phyloP scores from a whole-genome alignment of 2,888 invertebrate species.

The Mythimna vitellina region DNA sequence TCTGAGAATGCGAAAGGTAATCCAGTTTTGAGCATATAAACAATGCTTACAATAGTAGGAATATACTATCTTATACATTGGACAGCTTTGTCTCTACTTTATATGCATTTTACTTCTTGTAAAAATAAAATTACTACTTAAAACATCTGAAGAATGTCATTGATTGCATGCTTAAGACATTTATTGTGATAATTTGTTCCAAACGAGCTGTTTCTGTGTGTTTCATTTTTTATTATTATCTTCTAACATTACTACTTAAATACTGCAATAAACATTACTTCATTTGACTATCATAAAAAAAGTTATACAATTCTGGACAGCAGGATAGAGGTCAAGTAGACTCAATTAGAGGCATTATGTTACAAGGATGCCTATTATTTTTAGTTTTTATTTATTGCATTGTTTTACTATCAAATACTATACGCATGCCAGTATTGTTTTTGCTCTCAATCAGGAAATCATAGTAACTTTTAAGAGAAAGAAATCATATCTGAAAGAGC shows the following conservation, averaged over 20 bases:
- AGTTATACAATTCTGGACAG: constrained; percentile 23
- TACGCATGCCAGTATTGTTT: neutral
- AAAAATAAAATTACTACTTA: neutral
- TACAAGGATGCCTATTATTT: constrained; percentile 1
- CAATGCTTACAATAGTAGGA: neutral
- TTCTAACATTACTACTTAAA: neutral
- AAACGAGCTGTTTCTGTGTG: constrained; percentile 8
- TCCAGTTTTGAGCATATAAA: neutral
- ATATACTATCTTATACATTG: neutral
- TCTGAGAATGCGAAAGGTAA: constrained; percentile 72
- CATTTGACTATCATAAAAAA: constrained; percentile 29
- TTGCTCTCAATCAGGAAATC: neutral
- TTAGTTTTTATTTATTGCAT: neutral
- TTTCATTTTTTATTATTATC: constrained; percentile 19
- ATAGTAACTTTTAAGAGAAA: neutral
- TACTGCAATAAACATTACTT: constrained; percentile 10
- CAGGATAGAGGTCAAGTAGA: constrained; percentile 30
- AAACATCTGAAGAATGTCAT: constrained; percentile 30
- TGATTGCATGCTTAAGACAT: constrained; percentile 33
- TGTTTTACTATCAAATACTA: neutral
- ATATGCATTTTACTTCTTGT: neutral
- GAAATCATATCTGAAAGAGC: neutral
- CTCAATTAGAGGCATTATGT: constrained; percentile 33
- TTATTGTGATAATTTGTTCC: constrained; percentile 21
- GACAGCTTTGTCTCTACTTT: neutral